Conservation (phyloP, 1,140 invertebrate genomes). For the Metaphire vulgaris region DNA sequence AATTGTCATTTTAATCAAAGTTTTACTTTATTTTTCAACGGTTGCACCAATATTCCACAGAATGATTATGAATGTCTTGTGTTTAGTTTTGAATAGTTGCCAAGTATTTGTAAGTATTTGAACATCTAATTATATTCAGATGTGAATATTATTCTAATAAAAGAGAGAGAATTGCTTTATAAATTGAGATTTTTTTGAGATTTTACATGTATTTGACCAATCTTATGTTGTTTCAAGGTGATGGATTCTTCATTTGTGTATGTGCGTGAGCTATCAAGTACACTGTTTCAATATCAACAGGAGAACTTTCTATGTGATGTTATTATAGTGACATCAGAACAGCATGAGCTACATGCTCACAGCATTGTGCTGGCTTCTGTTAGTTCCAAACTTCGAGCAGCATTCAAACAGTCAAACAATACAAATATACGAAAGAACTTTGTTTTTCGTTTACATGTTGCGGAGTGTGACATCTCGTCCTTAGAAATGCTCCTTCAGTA, state of each 20-base stretch:
- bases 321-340: not conserved
- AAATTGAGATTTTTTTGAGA: too few relatives aligned
- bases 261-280: constrained; percentile 1
- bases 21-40: too few relatives aligned
- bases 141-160: too few relatives aligned
- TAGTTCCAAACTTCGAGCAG: constrained; percentile 1
- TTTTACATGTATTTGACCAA: too few relatives aligned
- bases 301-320: constrained; percentile 18
- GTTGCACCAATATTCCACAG: too few relatives aligned
- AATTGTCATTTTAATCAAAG: too few relatives aligned
- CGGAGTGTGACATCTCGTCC: not conserved
- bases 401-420: constrained; percentile 4
- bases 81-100: too few relatives aligned
- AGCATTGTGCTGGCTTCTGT: constrained; percentile 11
- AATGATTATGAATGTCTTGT: too few relatives aligned
- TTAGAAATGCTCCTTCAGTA: constrained; percentile 2
- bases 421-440: not conserved
- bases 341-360: not conserved
- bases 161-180: too few relatives aligned
- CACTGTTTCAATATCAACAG: not conserved
- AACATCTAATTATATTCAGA: too few relatives aligned
- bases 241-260: not conserved
- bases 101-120: too few relatives aligned
- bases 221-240: not conserved
- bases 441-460: not conserved